Percentiles rank a stretch among this genome's conserved stretches.
phyloP scores from a whole-genome alignment of 2,888 invertebrate genomes.

The Zeuzera pyrina region DNA sequence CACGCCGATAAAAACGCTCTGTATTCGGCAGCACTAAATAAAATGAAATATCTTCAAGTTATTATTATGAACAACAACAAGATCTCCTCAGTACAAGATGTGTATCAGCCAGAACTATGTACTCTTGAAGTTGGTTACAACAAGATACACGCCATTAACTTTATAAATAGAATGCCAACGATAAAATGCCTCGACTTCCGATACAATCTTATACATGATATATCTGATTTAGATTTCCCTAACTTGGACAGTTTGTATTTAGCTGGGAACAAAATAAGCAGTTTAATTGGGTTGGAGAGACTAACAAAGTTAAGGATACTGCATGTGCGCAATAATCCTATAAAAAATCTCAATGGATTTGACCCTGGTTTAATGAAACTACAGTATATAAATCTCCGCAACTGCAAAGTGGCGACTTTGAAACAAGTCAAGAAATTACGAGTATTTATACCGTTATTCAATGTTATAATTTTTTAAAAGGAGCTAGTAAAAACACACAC shows the following conservation, averaged over 20 bases:
- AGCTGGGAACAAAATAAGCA: slow-evolving; percentile 80
- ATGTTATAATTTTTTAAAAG: neutral
- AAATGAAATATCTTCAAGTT: slow-evolving; percentile 74
- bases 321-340: slow-evolving; percentile 80
- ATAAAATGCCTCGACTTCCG: slow-evolving; percentile 71
- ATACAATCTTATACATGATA: slow-evolving; percentile 59
- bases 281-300: slow-evolving; percentile 73
- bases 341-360: slow-evolving; percentile 69
- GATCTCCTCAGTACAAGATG: slow-evolving; percentile 61
- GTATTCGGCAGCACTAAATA: slow-evolving; percentile 55
- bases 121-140: slow-evolving; percentile 72
- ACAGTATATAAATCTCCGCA: slow-evolving; percentile 70
- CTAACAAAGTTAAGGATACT: slow-evolving; percentile 77
- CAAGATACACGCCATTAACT: slow-evolving; percentile 38
- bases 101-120: slow-evolving; percentile 68
- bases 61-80: slow-evolving; percentile 69
- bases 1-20: slow-evolving; percentile 72
- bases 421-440: slow-evolving; percentile 69
- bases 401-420: slow-evolving; percentile 64
- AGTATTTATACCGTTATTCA: too few relatives aligned
- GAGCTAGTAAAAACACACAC: too few relatives aligned
- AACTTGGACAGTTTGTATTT: slow-evolving; percentile 81
- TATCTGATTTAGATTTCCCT: slow-evolving; percentile 56
- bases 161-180: slow-evolving; percentile 36
- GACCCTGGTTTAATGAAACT: slow-evolving; percentile 46